Percentiles rank a stretch among this genome's conserved stretches.
Evolutionary conservation across 2,797 vertebrate genomes (phyloP).

Genomic region (Squalus acanthias): DNA sequence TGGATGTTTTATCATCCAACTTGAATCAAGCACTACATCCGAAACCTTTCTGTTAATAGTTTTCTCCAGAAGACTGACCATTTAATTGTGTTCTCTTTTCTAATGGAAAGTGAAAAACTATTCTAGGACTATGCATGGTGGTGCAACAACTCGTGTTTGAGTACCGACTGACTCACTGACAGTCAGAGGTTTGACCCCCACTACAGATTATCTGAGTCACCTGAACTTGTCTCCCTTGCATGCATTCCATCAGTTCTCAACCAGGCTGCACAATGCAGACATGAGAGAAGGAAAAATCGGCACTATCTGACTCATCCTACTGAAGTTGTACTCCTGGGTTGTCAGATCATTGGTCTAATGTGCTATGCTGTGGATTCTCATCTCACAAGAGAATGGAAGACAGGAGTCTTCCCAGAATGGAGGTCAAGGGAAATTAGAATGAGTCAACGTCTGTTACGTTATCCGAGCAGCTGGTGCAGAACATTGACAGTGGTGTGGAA

Average conservation of each 20-base stretch:
- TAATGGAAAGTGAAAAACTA: neutral
- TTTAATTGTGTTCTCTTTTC: neutral
- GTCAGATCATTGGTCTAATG: neutral
- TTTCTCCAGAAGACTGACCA: neutral
- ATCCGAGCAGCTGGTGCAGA: neutral
- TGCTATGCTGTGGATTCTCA: neutral
- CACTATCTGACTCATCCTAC: neutral
- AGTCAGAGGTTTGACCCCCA: neutral
- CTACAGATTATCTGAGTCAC: neutral
- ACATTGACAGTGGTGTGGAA: neutral
- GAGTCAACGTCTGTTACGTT: neutral
- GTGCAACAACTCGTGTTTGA: neutral
- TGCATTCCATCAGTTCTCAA: neutral
- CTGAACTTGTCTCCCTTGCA: neutral
- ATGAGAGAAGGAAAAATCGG: neutral
- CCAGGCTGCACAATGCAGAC: neutral
- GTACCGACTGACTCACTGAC: neutral
- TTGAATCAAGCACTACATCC: neutral
- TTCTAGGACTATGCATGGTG: neutral
- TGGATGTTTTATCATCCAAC: neutral
- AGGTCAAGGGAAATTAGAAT: neutral
- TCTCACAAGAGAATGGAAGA: neutral
- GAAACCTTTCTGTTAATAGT: neutral
- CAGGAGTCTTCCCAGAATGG: neutral
- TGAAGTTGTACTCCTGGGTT: neutral